These are phyloP conservation scores for Luperina testacea DNA, from an alignment of 2,888 invertebrate genomes.

Conservation along the genomic window DNA sequence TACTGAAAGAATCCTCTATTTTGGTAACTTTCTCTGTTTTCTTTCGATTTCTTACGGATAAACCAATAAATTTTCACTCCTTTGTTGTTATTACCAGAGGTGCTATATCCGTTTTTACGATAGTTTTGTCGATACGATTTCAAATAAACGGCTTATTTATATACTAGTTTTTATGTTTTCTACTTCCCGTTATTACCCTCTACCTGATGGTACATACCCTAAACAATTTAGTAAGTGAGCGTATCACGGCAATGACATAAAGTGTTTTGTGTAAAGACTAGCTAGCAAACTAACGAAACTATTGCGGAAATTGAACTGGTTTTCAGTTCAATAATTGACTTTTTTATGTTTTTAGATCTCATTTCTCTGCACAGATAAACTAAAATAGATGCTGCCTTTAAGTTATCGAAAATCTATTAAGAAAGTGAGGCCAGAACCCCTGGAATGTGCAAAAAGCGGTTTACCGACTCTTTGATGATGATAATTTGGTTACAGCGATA, in stretches of 20 bases:
- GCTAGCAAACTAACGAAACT: background rate
- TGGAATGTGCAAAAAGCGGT: constrained; percentile 25
- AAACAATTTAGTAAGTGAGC: constrained; percentile 39
- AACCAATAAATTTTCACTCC: constrained; percentile 56
- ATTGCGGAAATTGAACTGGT: background rate
- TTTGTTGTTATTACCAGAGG: constrained; percentile 51
- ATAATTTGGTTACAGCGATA: constrained; percentile 46
- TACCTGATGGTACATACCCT: constrained; percentile 43
- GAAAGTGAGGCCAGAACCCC: constrained; percentile 6
- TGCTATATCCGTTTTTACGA: constrained; percentile 57
- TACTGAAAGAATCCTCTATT: constrained; percentile 41
- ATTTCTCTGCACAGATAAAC: background rate
- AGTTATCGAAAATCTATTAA: constrained; percentile 12
- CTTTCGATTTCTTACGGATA: constrained; percentile 45
- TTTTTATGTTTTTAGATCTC: constrained; percentile 11
- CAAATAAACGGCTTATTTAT: constrained; percentile 60
- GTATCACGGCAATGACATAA: constrained; percentile 24
- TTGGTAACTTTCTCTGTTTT: constrained; percentile 39
- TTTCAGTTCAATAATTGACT: background rate
- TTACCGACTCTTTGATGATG: constrained; percentile 30
- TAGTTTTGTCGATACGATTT: constrained; percentile 51
- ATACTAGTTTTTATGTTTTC: constrained; percentile 55
- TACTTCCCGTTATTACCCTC: constrained; percentile 21
- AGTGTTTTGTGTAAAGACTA: constrained; percentile 14
- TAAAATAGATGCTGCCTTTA: background rate